Conservation (phyloP, 2,113 vertebrate genomes). For the Poeciliopsis retropinna region DNA sequence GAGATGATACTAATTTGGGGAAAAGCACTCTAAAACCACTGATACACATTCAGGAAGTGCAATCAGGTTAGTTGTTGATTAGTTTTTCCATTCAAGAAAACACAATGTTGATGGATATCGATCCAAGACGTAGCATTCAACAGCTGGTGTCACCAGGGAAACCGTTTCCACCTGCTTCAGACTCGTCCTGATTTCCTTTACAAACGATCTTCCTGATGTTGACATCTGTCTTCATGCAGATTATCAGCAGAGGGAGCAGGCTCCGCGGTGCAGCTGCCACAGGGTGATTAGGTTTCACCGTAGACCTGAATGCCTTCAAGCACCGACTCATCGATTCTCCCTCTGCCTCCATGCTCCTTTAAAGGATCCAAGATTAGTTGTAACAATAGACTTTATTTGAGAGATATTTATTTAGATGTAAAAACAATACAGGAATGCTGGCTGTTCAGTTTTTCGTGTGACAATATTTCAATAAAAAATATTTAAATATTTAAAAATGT, state of each 20-base stretch:
- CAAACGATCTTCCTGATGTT: constrained; percentile 1
- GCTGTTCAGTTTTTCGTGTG: no score
- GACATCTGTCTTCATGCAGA: not conserved
- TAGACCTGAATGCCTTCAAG: constrained; percentile 56
- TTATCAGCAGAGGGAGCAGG: constrained; percentile 29
- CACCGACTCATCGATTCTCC: constrained; percentile 74
- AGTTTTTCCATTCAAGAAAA: constrained; percentile 52
- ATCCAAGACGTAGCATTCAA: constrained; percentile 44
- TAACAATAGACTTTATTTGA: not conserved
- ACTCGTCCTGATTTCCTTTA: not conserved
- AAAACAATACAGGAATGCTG: no score
- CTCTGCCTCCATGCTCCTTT: constrained; percentile 74
- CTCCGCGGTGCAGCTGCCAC: constrained; percentile 31
- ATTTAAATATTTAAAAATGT: no score
- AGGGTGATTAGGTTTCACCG: constrained; percentile 66
- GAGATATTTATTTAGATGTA: no score
- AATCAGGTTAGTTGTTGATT: constrained; percentile 53
- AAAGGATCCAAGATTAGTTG: constrained; percentile 11
- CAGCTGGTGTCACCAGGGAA: constrained; percentile 21
- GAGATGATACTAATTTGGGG: constrained; percentile 49
- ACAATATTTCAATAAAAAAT: no score
- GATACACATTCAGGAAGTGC: constrained; percentile 43
- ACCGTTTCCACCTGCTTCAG: not conserved
- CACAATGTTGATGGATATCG: constrained; percentile 62
- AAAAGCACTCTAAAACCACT: constrained; percentile 61